A percentile compares a stretch with the other conserved stretches of the same genome.
Conservation (phyloP, 1,140 invertebrate species). For the Drosophila asahinai region DNA sequence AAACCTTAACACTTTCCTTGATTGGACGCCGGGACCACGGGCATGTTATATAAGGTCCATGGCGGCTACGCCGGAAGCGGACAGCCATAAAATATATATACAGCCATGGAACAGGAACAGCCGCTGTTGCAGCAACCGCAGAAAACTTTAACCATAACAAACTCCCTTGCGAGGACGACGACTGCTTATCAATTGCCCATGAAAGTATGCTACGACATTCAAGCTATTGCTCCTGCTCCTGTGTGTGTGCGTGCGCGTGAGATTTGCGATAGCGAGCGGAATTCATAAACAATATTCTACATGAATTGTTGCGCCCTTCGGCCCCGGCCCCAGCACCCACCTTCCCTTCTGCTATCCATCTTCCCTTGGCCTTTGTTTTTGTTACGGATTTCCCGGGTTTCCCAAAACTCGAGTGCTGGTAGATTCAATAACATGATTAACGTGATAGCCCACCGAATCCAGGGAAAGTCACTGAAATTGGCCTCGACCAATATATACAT, state of each 20-base stretch:
- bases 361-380: constrained; percentile 26
- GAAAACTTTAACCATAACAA: constrained; percentile 71
- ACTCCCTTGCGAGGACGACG: constrained; percentile 34
- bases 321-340: constrained; percentile 15
- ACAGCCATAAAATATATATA: constrained; percentile 64
- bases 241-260: constrained; percentile 21
- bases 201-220: constrained; percentile 55
- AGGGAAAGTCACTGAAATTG: neutral
- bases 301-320: constrained; percentile 65
- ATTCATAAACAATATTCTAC: constrained; percentile 70
- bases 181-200: constrained; percentile 59
- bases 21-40: constrained; percentile 27
- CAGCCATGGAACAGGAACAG: constrained; percentile 2
- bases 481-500: neutral
- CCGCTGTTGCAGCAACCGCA: constrained; percentile 17
- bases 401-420: constrained; percentile 14
- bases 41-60: constrained; percentile 1
- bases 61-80: constrained; percentile 53
- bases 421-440: constrained; percentile 30
- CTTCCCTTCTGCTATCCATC: too few species aligned
- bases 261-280: constrained; percentile 65
- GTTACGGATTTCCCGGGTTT: constrained; percentile 12
- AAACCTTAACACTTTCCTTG: constrained; percentile 66
- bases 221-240: neutral
- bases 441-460: constrained; percentile 4